phyloP scores from a whole-genome alignment of 2,888 invertebrate species.

The Caenorhabditis imperialis region DNA sequence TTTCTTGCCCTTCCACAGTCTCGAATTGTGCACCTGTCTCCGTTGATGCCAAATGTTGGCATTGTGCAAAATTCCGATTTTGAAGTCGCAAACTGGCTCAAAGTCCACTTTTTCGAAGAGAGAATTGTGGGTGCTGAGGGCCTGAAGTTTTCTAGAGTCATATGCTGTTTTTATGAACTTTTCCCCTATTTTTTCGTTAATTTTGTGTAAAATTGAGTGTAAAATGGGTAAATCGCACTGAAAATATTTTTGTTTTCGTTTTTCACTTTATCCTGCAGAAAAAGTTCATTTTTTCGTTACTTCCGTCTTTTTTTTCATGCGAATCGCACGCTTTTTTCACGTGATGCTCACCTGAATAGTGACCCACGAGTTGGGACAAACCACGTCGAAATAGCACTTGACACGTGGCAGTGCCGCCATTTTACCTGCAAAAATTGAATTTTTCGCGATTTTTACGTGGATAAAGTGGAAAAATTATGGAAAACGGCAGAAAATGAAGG shows the following conservation, averaged over 20 bases:
- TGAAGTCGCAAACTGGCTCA: constrained; percentile 53
- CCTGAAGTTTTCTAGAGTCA: constrained; percentile 14
- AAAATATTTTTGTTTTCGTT: neutral
- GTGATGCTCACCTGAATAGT: constrained; percentile 41
- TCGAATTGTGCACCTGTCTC: constrained; percentile 37
- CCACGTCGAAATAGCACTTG: constrained; percentile 51
- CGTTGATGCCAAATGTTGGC: constrained; percentile 50
- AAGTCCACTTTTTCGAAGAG: constrained; percentile 42
- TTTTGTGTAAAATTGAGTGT: too few species aligned
- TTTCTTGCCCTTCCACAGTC: constrained; percentile 41
- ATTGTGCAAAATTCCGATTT: constrained; percentile 55
- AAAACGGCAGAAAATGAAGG: constrained; percentile 1
- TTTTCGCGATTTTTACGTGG: too few species aligned
- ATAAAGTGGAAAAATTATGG: too few species aligned
- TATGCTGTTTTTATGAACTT: neutral
- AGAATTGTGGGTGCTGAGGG: constrained; percentile 26
- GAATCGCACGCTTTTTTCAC: neutral
- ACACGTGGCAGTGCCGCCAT: constrained; percentile 44
- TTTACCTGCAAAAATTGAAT: too few species aligned
- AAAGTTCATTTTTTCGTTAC: constrained; percentile 1
- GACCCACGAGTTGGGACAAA: constrained; percentile 54
- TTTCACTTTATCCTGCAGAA: too few species aligned
- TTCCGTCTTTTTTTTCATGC: neutral
- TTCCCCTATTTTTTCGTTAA: too few species aligned
- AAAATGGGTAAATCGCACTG: neutral